Evolutionary conservation across 2,888 invertebrate species (phyloP).

Genomic region (Lycophotia porphyrea): DNA sequence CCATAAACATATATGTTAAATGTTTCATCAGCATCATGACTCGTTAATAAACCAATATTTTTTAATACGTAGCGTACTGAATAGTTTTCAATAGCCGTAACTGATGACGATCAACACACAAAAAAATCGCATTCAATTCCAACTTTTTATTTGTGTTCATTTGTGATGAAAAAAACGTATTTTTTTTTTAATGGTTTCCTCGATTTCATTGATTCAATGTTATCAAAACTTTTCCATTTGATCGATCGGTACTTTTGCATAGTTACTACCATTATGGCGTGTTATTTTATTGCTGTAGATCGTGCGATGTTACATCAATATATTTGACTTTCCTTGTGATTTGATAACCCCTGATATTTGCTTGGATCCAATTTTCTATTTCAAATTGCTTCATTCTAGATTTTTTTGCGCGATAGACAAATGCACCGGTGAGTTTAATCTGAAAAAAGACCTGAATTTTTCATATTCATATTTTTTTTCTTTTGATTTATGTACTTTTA

Average conservation of each 20-base stretch:
- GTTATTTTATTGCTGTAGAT: slow-evolving; percentile 52
- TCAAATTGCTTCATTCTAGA: slow-evolving; percentile 32
- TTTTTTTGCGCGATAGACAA: not conserved
- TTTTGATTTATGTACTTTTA: not conserved
- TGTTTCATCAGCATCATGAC: not conserved
- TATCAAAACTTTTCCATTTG: slow-evolving; percentile 27
- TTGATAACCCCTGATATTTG: slow-evolving; percentile 39
- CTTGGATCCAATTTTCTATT: slow-evolving; percentile 46
- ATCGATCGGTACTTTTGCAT: slow-evolving; percentile 40
- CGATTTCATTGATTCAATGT: slow-evolving; percentile 32
- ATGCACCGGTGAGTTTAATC: not conserved
- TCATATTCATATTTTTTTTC: not conserved
- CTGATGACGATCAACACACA: slow-evolving; percentile 29
- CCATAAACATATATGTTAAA: not conserved
- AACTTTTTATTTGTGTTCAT: slow-evolving; percentile 36
- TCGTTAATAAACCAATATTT: not conserved
- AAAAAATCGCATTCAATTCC: slow-evolving; percentile 29
- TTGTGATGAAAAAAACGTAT: slow-evolving; percentile 39
- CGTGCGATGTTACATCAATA: slow-evolving; percentile 31
- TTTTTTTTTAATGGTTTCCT: slow-evolving; percentile 37
- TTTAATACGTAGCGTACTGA: not conserved
- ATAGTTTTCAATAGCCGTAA: slow-evolving; percentile 25
- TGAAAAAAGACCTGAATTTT: not conserved
- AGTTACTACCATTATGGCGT: slow-evolving; percentile 27
- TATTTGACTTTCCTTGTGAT: slow-evolving; percentile 30